Evolutionary conservation across 2,797 vertebrate genomes (phyloP).

Genomic region (Enteromius fasciolatus): DNA sequence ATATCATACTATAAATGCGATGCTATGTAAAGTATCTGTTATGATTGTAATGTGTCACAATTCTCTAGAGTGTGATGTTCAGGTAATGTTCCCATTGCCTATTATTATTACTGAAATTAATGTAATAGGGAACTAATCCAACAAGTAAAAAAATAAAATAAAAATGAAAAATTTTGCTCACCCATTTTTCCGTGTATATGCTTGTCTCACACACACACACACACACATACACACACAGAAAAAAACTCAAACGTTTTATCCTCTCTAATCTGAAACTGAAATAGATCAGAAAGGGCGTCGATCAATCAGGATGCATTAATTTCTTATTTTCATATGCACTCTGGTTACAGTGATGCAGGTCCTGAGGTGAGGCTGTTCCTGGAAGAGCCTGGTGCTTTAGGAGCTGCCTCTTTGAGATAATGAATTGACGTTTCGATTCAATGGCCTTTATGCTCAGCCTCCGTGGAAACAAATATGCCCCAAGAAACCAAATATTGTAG

Average conservation of each 20-base stretch:
- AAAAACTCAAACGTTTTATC: slow-evolving; percentile 24
- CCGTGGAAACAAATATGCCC: slow-evolving; percentile 82
- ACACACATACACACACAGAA: background rate
- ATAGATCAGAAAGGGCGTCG: slow-evolving; percentile 56
- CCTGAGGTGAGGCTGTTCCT: slow-evolving; percentile 75
- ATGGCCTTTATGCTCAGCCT: slow-evolving; percentile 77
- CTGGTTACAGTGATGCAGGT: slow-evolving; percentile 66
- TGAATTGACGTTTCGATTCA: slow-evolving; percentile 85
- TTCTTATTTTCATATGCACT: slow-evolving; percentile 71
- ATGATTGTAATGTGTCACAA: background rate
- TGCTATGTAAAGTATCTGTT: background rate
- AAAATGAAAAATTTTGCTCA: background rate
- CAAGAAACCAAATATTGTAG: slow-evolving; percentile 84
- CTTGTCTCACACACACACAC: slow-evolving; percentile 16
- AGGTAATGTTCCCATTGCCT: background rate
- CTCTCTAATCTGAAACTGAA: slow-evolving; percentile 44
- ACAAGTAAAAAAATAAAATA: background rate
- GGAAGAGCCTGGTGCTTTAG: slow-evolving; percentile 65
- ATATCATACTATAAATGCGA: background rate
- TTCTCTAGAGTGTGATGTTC: slow-evolving; percentile 7
- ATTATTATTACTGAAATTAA: background rate
- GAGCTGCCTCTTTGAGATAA: slow-evolving; percentile 78
- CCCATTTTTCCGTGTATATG: background rate
- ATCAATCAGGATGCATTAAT: slow-evolving; percentile 70
- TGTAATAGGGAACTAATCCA: background rate